Evolutionary conservation across 1,140 invertebrate species (phyloP), one percentile per base, ranked within the genome.

Genomic region (Linepithema humile): DNA sequence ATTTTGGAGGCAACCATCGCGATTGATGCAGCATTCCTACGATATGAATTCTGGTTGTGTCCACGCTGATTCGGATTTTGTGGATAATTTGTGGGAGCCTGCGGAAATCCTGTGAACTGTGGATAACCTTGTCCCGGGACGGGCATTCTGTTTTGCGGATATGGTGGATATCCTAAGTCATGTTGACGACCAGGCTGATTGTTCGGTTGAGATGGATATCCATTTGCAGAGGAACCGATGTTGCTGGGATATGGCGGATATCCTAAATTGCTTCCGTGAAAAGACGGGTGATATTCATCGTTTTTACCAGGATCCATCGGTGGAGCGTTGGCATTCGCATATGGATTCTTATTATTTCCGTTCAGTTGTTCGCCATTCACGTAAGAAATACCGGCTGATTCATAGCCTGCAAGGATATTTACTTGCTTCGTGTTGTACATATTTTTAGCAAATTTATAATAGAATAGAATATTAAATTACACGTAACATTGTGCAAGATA

Each of bases 311-410:
- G 75, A 9, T 93, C 91, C 2, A 29, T 85, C 1, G 93, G 92
- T 5, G 94, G 94, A 23, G 93, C 93, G 57, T 94, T 94, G 1
- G 93, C 93, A 73, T 94, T 93, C 23, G 91, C 90, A 57, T 91
- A 94, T 0, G 93, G 93, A 86, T 94, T 92, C n/a, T 65, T 29
- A 60, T 91, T 91, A 69, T 86, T 85, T 45, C 64, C 84, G 38
- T 48, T 82, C 23, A 78, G 62, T 9, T 82, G 88, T 5, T 94
- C 92, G 17, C 93, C 93, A 45, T 94, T 94, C 29, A 93, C 90
- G 20, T 89, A 87, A 0, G 91, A 91, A 12, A 93, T 88, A 9
- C 93, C 94, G 7, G 93, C 91, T 9, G 93, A 94, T 20, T 94
- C 92, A 82, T 90, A 94, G 69, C 89, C 94, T 94, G 91, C 75